Conservation (phyloP, 2,888 invertebrate species). For the Cosmopolites sordidus region DNA sequence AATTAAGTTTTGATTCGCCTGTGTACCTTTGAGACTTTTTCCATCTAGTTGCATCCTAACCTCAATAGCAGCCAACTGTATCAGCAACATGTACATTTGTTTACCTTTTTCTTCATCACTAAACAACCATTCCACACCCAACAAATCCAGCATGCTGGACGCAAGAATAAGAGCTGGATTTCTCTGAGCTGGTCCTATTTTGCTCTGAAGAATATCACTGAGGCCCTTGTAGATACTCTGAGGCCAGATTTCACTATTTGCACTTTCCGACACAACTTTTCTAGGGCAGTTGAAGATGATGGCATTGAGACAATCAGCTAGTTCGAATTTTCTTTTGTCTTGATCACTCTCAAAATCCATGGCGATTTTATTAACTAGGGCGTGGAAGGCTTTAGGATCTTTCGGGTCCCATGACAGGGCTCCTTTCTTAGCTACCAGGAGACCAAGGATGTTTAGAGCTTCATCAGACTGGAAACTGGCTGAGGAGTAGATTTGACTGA, state of each 20-base stretch:
- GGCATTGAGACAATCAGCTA: constrained; percentile 74
- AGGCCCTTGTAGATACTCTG: constrained; percentile 76
- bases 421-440: constrained; percentile 67
- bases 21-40: constrained; percentile 73
- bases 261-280: constrained; percentile 60
- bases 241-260: constrained; percentile 75
- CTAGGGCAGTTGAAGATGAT: constrained; percentile 70
- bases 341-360: constrained; percentile 86
- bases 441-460: constrained; percentile 71
- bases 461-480: constrained; percentile 88
- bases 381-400: constrained; percentile 75
- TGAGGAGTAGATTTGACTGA: constrained; percentile 81
- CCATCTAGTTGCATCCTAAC: constrained; percentile 91
- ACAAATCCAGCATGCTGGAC: constrained; percentile 71
- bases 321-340: constrained; percentile 83
- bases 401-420: constrained; percentile 69
- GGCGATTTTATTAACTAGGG: constrained; percentile 75
- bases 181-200: constrained; percentile 81
- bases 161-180: constrained; percentile 84
- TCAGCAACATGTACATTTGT: constrained; percentile 74
- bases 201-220: constrained; percentile 78
- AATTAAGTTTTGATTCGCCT: constrained; percentile 71
- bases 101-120: constrained; percentile 75
- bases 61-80: constrained; percentile 88
- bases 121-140: constrained; percentile 82